A percentile compares a stretch with the other conserved stretches of the same genome.
Evolutionary conservation across 1,140 invertebrate genomes (phyloP).

Genomic region (Drosophila watanabei): DNA sequence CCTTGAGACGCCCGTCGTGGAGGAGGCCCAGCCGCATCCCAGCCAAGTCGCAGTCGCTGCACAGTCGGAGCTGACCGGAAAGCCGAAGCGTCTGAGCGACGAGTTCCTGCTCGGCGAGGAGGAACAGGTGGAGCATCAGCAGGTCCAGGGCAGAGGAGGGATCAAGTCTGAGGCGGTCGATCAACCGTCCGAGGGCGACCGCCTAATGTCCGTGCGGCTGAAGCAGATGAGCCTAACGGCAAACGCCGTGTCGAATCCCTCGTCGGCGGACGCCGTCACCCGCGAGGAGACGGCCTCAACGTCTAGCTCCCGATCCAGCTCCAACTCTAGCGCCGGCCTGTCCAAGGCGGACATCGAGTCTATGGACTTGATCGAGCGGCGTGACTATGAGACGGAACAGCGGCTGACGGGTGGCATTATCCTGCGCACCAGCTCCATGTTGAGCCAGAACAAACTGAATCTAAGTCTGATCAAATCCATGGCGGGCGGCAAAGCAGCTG

Average conservation of each 20-base stretch:
- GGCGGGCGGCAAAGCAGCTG: conserved; percentile 25
- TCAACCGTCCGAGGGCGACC: conserved; percentile 28
- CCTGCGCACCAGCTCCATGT: conserved; percentile 69
- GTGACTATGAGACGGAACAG: conserved; percentile 82
- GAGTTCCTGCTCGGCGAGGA: conserved; percentile 72
- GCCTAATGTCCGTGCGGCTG: conserved; percentile 80
- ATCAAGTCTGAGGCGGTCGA: conserved; percentile 51
- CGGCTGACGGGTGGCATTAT: conserved; percentile 79
- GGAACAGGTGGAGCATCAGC: conserved; percentile 26
- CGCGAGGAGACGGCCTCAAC: conserved; percentile 40
- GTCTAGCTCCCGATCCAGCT: conserved; percentile 26
- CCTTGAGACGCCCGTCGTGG: conserved; percentile 80
- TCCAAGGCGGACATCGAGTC: conserved; percentile 76
- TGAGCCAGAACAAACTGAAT: conserved; percentile 75
- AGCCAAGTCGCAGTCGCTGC: conserved; percentile 17
- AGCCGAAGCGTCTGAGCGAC: conserved; percentile 83
- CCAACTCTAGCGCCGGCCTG: conserved; percentile 21
- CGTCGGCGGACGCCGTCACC: conserved; percentile 7
- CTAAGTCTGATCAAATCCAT: conserved; percentile 78
- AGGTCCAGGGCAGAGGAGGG: conserved; percentile 6
- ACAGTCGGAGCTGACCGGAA: conserved; percentile 53
- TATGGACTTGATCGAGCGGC: conserved; percentile 82
- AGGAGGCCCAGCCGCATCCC: conserved; percentile 65
- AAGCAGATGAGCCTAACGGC: conserved; percentile 79
- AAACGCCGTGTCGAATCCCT: conserved; percentile 37